Conservation (phyloP, 1,140 invertebrate species). For the Ectropis grisescens region DNA sequence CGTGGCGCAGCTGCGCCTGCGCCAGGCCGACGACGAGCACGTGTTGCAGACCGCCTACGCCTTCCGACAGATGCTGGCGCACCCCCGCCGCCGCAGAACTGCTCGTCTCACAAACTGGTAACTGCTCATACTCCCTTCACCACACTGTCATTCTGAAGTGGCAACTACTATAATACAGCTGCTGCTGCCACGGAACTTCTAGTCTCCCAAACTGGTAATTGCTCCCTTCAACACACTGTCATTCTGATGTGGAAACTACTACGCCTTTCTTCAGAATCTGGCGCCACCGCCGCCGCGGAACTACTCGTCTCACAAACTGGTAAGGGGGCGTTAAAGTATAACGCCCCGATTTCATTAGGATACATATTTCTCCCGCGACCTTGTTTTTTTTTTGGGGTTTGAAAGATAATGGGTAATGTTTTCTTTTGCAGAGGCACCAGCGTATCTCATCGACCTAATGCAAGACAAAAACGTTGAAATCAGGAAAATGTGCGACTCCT, state of each 20-base stretch:
- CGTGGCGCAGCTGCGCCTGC: slow-evolving; percentile 86
- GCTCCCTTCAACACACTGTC: no score
- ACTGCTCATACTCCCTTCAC: slow-evolving; percentile 10
- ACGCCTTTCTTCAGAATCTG: slow-evolving; percentile 94
- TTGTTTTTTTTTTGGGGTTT: no score
- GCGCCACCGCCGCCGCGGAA: slow-evolving; percentile 82
- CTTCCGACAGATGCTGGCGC: slow-evolving; percentile 92
- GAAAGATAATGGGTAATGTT: no score
- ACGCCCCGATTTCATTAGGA: no score
- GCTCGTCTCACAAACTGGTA: slow-evolving; percentile 85
- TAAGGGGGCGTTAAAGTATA: no score
- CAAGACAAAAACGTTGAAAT: slow-evolving; percentile 97
- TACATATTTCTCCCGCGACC: no score
- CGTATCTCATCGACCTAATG: slow-evolving; percentile 97
- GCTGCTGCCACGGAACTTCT: no score
- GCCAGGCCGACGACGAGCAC: slow-evolving; percentile 98
- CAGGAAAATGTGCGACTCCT: slow-evolving; percentile 91
- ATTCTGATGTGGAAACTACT: no score
- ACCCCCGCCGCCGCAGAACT: slow-evolving; percentile 86
- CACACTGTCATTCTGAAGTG: no score
- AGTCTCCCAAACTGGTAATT: no score
- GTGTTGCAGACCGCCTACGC: slow-evolving; percentile 96
- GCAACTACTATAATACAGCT: no score
- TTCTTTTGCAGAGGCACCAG: slow-evolving; percentile 81
- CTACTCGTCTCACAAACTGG: slow-evolving; percentile 87